Evolutionary conservation across 2,797 vertebrate species (phyloP).

Genomic region (Podarcis lilfordi): DNA sequence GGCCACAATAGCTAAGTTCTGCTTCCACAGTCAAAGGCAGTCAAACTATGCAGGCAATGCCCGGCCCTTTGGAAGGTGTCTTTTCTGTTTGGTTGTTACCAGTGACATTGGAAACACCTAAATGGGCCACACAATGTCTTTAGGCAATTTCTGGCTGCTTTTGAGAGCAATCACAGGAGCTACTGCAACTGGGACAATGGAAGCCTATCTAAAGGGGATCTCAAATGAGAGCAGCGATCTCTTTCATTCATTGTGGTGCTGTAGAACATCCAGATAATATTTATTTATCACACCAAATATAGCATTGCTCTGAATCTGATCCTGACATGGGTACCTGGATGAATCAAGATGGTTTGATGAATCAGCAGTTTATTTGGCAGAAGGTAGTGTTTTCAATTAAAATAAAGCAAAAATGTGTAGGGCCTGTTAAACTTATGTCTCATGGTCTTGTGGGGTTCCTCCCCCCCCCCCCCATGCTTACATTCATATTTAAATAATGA

Average conservation of each 20-base stretch:
- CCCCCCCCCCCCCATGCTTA: neutral
- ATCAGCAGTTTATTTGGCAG: neutral
- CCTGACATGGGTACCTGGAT: neutral
- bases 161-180: neutral
- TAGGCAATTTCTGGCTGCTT: neutral
- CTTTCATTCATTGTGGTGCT: neutral
- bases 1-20: no score
- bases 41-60: no score
- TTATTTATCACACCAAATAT: neutral
- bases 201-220: neutral
- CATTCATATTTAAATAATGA: constrained; percentile 20
- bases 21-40: no score
- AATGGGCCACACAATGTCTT: neutral
- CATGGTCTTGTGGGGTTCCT: neutral
- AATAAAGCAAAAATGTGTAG: neutral
- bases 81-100: neutral
- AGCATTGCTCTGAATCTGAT: neutral
- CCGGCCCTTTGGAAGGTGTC: neutral
- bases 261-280: neutral
- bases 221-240: neutral
- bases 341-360: neutral
- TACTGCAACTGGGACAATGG: neutral
- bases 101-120: neutral
- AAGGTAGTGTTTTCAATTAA: neutral
- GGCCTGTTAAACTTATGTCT: neutral